Evolutionary conservation across 2,888 invertebrate genomes (phyloP), one percentile per base, ranked within the genome.

Genomic region (Onchidella celtica): DNA sequence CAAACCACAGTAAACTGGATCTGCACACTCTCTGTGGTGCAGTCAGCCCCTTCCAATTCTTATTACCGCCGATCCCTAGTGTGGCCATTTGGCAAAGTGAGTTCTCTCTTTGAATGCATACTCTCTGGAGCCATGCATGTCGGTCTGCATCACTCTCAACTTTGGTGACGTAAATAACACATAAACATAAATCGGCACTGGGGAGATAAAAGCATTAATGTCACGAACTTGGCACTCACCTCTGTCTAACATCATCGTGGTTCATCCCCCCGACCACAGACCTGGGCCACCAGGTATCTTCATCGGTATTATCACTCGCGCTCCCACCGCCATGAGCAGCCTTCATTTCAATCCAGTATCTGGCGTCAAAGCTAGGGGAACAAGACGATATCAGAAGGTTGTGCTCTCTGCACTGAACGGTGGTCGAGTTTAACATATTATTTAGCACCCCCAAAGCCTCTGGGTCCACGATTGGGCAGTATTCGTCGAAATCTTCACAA

Each of bases 321-420:
- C 21, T 3, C 68, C 36, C 2, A 3, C 24, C 17, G 17, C 9
- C 36, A 17, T 27, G 11, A 27, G 47, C 47, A 47, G 17, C 55
- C 27, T 14, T 57, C 57, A 34, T 27, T 6, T 17, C 14, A 11
- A 55, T 2, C 32, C 55, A 72, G 17, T 63, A 3, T 6, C 24
- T 55, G 47, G 11, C 27, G 47, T 3, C 34, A 21, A 73, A 47
- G n/a, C 6, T 24, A 27, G 34, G 32, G 34, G 14, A 17, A 14
- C 74, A 74, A n/a, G 74, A 74, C 0, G 74, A 59, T 9, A 61
- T 40, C 14, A 74, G n/a, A 14, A 61, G 47, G 6, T 24, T 38
- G 6, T 38, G 14, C 24, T 63, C 74, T 11, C 11, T 61, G 29
- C 74, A 74, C 47, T 69, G 36, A 17, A n/a, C n/a, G 9, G 21